Evolutionary conservation across 2,888 invertebrate genomes (phyloP), one percentile per base, ranked within the genome.

Genomic region (Torymus auratus): DNA sequence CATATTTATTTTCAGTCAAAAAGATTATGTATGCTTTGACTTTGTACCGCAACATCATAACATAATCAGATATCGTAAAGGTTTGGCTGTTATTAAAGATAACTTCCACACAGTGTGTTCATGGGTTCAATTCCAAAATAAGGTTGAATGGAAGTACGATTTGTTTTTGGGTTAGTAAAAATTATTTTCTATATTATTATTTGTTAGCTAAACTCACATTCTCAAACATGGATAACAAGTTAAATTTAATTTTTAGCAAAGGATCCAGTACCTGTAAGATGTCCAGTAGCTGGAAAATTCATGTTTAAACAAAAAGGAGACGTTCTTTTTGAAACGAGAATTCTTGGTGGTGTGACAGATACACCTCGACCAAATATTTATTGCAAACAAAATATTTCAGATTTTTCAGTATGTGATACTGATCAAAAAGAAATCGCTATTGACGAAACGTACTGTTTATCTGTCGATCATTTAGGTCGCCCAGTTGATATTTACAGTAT

Each of bases 11-110:
- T 79, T 84, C 88, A 95, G 98, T 91, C 99, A 99, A 92, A 98
- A 98, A 88, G 99, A 99, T 93, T 99, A 96, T 89, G 95, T 98
- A 7, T 99, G 99, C 89, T 98, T 98, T 86, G 98, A 99, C 89
- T 98, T 99, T 90, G 95, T 98, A 71, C 97, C 98, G 0, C 95
- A 97, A 78, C 98, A 99, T 92, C 98, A 99, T 92, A 99, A 98
- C 90, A 93, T 99, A 80, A 98, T 99, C 85, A 93, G 99, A 85
- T 99, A 96, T 91, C 93, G 97, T 56, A 95, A 95, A 91, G 97
- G 97, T 7, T 89, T 96, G 70, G 97, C 97, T 0, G 96, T 97
- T 85, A 98, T 97, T 74, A 96, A 95, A 88, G 96, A 97, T 86
- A 95, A 96, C 88, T 98, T 97, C 88, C 96, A 96, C 86, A 98